Conservation (phyloP, 2,113 vertebrate genomes). For the Rhinoptilus africanus region DNA sequence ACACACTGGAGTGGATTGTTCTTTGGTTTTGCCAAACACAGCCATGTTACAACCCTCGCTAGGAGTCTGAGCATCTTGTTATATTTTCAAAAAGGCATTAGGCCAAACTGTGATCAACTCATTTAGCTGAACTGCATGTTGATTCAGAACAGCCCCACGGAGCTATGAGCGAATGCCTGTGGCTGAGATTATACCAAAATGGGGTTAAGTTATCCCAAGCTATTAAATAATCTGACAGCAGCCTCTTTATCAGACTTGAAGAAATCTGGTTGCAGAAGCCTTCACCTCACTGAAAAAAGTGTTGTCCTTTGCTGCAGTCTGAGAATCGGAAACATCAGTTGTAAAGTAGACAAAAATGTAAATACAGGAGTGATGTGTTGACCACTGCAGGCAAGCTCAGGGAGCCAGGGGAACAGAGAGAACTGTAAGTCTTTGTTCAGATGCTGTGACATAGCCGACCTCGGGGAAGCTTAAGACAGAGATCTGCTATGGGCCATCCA, state of each 20-base stretch:
- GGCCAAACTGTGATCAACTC: neutral
- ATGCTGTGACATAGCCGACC: neutral
- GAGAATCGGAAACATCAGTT: neutral
- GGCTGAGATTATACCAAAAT: neutral
- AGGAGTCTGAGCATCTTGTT: neutral
- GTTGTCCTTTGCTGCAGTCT: neutral
- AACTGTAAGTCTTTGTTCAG: slow-evolving; percentile 19
- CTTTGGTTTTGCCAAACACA: neutral
- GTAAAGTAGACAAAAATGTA: slow-evolving; percentile 7
- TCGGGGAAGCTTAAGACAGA: neutral
- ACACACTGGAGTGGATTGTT: neutral
- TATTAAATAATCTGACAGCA: neutral
- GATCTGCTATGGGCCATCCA: neutral
- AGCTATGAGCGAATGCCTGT: neutral
- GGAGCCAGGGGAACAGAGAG: neutral
- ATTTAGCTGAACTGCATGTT: neutral
- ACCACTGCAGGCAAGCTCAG: neutral
- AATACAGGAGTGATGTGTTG: neutral
- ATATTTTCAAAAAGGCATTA: neutral
- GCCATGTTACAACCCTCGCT: neutral
- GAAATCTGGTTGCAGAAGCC: neutral
- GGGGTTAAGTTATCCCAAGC: neutral
- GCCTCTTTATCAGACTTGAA: neutral
- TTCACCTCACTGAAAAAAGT: neutral
- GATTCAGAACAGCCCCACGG: neutral